Conservation (phyloP, 2,888 invertebrate species). For the Protula sp. region DNA sequence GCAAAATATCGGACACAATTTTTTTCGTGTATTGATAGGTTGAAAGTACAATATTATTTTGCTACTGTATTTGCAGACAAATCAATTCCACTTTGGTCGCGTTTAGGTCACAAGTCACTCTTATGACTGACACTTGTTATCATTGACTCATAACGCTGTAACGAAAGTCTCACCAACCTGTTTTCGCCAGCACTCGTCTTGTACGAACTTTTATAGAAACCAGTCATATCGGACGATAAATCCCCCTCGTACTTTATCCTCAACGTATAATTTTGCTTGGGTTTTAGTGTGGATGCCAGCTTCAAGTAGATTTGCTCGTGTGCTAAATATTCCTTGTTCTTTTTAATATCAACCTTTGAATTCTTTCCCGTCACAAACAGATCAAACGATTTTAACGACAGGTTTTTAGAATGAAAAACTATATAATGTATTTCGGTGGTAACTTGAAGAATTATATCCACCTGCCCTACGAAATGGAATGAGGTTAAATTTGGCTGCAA, state of each 20-base stretch:
- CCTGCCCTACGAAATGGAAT: conserved; percentile 75
- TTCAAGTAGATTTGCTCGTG: conserved; percentile 66
- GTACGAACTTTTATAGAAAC: conserved; percentile 26
- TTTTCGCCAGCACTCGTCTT: conserved; percentile 13
- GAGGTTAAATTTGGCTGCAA: conserved; percentile 90
- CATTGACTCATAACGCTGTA: no score
- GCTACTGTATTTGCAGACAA: no score
- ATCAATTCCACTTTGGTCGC: no score
- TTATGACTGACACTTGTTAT: no score
- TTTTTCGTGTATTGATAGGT: no score
- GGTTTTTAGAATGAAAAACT: conserved; percentile 45
- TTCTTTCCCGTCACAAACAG: conserved; percentile 54
- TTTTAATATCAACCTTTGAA: conserved; percentile 67
- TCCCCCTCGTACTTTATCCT: conserved; percentile 15
- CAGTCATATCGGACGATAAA: conserved; percentile 17
- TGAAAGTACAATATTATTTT: no score
- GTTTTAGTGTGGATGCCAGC: conserved; percentile 7
- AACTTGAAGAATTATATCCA: conserved; percentile 41
- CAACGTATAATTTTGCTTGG: conserved; percentile 9
- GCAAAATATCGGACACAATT: no score
- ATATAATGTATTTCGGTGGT: conserved; percentile 39
- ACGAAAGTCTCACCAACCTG: conserved; percentile 20
- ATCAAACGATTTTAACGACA: neutral
- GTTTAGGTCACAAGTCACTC: no score
- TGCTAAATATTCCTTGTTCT: conserved; percentile 67